Base-by-base conservation (phyloP, 2,888 invertebrate species). In the Thecocarcelia acutangulata region DNA sequence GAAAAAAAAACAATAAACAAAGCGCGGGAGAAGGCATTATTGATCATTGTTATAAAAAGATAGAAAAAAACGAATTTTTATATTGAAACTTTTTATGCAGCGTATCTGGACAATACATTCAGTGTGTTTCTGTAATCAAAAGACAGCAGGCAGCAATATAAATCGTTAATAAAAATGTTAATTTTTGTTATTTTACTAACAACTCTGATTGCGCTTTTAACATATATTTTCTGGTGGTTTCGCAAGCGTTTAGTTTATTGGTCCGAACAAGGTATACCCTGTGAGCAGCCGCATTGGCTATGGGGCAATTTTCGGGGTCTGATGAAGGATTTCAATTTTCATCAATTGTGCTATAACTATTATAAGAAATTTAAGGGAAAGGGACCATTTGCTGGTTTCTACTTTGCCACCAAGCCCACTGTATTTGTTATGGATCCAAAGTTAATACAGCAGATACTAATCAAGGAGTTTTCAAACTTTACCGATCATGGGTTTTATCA, bases 381-480 rank as follows among this genome's bases (percentile, higher is more conserved):
- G 84, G 2, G 86, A 85, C 17, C 73, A 86, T 83, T 81, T 81
- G 70, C 50, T 15, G 90, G 90, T 0, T 84, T 88, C n/a, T 90
- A 85, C 64, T 84, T 87, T 58, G 85, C 87, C 12, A 69, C 84
- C 0, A 84, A 81, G 0, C 88, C 89, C 3, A 84, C 76, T 0
- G 85, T 68, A 0, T 80, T 90, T 0, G 59, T 86, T 0, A 37
- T 87, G 13, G 90, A 90, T 52, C 83, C 86, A 12, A 83, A 84
- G 6, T 56, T 86, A 42, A 85, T 86, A 0, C 88, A 89, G 42
- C 81, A 84, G 0, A 85, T 89, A 15, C 59, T 89, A 5, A 86
- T 89, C 3, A 88, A 86, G 48, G 89, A 89, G 9, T 89, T 89
- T 15, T 80, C 84, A 1, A 86, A 89, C 52, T 91, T 91, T 81